Evolutionary conservation across 2,113 vertebrate species (phyloP).

Genomic region (Sigmodon hispidus): DNA sequence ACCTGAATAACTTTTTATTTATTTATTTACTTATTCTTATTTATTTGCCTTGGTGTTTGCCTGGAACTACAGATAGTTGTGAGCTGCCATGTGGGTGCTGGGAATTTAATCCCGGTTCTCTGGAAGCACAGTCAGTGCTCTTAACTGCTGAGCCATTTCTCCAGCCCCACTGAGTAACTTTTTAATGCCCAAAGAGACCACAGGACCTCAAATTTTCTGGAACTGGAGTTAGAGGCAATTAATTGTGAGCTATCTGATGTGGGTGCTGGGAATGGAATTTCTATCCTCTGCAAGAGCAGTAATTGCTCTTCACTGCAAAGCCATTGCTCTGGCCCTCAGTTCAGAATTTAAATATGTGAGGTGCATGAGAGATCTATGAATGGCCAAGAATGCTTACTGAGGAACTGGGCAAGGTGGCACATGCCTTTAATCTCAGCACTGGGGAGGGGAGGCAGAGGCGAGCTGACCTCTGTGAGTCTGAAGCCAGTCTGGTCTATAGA

Average conservation of each 20-base stretch:
- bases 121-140: too few species aligned
- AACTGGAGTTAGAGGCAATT: neutral
- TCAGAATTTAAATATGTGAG: neutral
- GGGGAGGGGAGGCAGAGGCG: neutral
- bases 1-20: neutral
- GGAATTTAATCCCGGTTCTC: too few species aligned
- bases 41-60: too few species aligned
- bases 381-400: neutral
- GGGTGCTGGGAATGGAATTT: neutral
- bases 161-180: too few species aligned
- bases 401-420: neutral
- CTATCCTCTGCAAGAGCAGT: neutral
- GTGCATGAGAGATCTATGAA: neutral
- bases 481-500: too few species aligned
- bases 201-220: neutral
- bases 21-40: too few species aligned
- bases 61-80: too few species aligned
- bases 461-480: neutral
- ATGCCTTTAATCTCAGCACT: neutral
- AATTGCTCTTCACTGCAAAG: neutral
- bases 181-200: neutral
- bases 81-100: too few species aligned
- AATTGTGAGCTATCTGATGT: neutral
- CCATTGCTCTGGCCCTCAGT: neutral
- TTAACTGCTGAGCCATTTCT: too few species aligned